A percentile compares a stretch with the other conserved stretches of the same genome.
Conservation (phyloP, 1,140 invertebrate genomes). For the Zaprionus ornatus region DNA sequence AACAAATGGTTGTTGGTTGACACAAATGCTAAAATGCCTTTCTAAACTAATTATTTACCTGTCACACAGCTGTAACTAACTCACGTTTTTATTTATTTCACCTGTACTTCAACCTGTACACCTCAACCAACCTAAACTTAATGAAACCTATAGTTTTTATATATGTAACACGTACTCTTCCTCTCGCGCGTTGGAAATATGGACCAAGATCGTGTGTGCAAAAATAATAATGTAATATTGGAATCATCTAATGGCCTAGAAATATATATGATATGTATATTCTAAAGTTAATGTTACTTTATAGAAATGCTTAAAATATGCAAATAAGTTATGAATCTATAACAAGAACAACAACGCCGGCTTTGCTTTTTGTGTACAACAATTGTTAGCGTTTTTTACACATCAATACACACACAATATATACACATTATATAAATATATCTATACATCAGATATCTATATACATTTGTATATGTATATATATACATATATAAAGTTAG, state of each 20-base stretch:
- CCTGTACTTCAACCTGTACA: conserved; percentile 23
- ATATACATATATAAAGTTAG: conserved; percentile 45
- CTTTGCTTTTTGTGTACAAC: conserved; percentile 72
- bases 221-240: conserved; percentile 47
- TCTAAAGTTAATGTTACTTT: conserved; percentile 62
- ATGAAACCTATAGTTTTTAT: conserved; percentile 36
- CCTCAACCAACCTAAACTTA: conserved; percentile 15
- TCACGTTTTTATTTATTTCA: conserved; percentile 68
- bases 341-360: conserved; percentile 30
- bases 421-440: conserved; percentile 39
- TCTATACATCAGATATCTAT: conserved; percentile 32
- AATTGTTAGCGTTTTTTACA: conserved; percentile 74
- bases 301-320: conserved; percentile 68
- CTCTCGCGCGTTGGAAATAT: conserved; percentile 66
- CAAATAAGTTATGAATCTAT: conserved; percentile 56
- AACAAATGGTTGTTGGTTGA: not conserved
- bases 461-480: conserved; percentile 51
- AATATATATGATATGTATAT: conserved; percentile 46
- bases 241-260: conserved; percentile 55
- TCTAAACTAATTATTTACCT: conserved; percentile 15
- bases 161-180: conserved; percentile 59
- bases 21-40: not conserved
- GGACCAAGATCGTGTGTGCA: conserved; percentile 70
- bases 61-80: conserved; percentile 24
- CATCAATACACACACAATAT: conserved; percentile 30